Evolutionary conservation across 2,888 invertebrate genomes (phyloP), one percentile per base, ranked within the genome.

Genomic region (Chesias legatella): DNA sequence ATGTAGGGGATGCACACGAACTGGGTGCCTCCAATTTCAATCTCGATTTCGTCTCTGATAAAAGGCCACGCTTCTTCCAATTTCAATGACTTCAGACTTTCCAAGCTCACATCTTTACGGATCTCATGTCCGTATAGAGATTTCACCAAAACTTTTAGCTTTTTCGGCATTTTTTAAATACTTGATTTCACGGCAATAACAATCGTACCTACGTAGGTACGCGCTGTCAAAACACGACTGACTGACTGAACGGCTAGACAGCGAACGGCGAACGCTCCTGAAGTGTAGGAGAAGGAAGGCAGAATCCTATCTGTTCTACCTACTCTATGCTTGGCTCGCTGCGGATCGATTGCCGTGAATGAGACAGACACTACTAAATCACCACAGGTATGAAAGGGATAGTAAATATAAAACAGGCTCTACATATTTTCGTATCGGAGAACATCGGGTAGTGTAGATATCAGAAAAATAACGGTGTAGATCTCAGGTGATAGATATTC

Each of bases 61-160:
- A 88, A 89, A 8, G 89, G 88, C 89, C 89, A 89, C 0, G 88
- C 88, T 40, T 88, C 88, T 50, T 88, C 88, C 27, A 89, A 65
- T 52, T 85, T 85, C 6, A 89, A 62, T 9, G 89, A 89, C 48
- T 85, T 81, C 38, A 89, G 65, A 29, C 60, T 75, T 3, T 78
- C 79, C 47, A 89, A 67, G 54, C 82, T 79, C n/a, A 88, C 88
- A 67, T 89, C 88, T 58, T 88, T 89, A 11, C 89, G 79, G 48
- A 85, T 89, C 56, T 89, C 89, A 53, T 88, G 88, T 7, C 84
- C 83, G 58, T 85, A 89, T 26, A 86, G 56, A 3, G 88, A 88
- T 68, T 84, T 88, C 37, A 88, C 88, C 22, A 88, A 75, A 36
- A 79, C 81, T 80, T 88, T 88, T 13, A 88, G 63, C 67, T 89